Evolutionary conservation across 2,888 invertebrate species (phyloP), one percentile per base, ranked within the genome.

Genomic region (Pristionchus mayeri): DNA sequence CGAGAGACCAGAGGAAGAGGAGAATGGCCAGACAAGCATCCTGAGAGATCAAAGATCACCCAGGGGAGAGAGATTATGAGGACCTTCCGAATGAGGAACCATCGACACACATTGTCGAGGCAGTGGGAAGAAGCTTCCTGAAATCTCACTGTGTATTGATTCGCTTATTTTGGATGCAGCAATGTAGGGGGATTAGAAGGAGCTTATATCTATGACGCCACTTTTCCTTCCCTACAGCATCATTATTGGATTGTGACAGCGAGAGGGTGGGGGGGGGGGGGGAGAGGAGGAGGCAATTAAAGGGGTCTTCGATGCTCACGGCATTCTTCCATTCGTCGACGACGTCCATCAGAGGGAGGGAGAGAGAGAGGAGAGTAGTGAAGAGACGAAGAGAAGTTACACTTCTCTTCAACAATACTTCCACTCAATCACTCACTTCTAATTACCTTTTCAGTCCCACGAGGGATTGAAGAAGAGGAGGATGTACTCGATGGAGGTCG

Each of bases 21-120:
- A 54, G 34, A 52, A 79, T 52, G 13, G 54, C 34, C 7, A 79
- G 79, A 54, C 27, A 52, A 7, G 79, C 79, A 37, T 79, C 79
- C 79, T 79, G 24, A 76, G 18, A 76, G 76, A 48, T 76, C 76
- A 76, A 76, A 76, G 76, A 76, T 76, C 48, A 76, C 21, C 13
- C 9, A 63, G 11, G 44, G 40, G 34, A 34, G 13, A 16, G 48
- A 48, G 76, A 76, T 48, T 30, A 50, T 48, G 34, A 67, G 34
- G n/a, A 76, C 76, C 76, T 76, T 76, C 9, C 76, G n/a, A 1
- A 24, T 21, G 44, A 76, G 44, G 48, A 24, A 76, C 76, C 76
- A 76, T 76, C 76, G 30, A 76, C 76, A 76, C 13, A 48, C 37
- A 27, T 34, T 48, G 24, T 76, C 48, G 16, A 76, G 24, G 48